Conservation (phyloP, 1,140 invertebrate species). For the Mesaphorura yosii region DNA sequence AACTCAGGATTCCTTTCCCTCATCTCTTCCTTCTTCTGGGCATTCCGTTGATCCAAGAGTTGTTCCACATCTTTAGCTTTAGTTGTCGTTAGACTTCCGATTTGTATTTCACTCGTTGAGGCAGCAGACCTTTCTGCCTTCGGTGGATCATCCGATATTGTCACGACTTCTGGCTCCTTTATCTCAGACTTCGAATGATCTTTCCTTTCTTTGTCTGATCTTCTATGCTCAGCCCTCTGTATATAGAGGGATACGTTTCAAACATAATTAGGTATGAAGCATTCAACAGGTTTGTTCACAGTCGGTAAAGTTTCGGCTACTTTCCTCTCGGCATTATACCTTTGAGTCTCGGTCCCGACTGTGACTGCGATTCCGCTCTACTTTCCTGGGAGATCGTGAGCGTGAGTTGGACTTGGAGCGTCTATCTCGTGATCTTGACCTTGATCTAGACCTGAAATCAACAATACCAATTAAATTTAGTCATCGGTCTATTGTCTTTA, state of each 20-base stretch:
- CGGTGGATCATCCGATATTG: neutral
- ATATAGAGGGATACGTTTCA: no score
- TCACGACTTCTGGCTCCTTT: neutral
- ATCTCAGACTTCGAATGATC: neutral
- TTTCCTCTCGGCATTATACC: neutral
- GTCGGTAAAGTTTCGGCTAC: no score
- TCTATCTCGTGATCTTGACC: constrained; percentile 8
- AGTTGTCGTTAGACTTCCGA: constrained; percentile 15
- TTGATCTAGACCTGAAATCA: no score
- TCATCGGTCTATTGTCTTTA: no score
- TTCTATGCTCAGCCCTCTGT: no score
- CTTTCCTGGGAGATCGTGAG: constrained; percentile 8
- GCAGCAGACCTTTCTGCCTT: neutral
- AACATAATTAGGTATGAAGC: no score
- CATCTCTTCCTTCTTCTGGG: constrained; percentile 30
- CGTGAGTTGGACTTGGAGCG: constrained; percentile 11
- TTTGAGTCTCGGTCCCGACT: neutral
- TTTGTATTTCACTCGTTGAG: constrained; percentile 10
- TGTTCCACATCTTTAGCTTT: constrained; percentile 22
- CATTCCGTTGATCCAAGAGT: constrained; percentile 26
- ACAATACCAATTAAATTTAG: no score
- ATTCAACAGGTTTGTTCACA: no score
- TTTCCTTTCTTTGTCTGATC: neutral
- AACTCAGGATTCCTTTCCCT: constrained; percentile 29
- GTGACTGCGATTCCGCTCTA: neutral